Evolutionary conservation across 2,888 invertebrate species (phyloP).

Genomic region (Papilio demoleus): DNA sequence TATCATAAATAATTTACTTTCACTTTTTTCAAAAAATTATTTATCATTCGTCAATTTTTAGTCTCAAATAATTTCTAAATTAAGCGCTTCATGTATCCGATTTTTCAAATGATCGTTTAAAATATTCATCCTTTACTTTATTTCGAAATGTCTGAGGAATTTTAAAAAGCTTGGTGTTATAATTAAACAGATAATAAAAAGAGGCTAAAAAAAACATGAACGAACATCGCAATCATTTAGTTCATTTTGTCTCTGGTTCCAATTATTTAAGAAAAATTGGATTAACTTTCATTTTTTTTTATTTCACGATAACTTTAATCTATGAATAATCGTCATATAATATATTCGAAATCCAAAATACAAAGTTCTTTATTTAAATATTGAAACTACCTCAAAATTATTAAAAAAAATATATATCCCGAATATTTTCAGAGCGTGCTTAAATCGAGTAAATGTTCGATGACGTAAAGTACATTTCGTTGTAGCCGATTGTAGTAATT

Average conservation of each 20-base stretch:
- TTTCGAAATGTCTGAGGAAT: not conserved
- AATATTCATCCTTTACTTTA: not conserved
- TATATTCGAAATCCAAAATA: constrained; percentile 7
- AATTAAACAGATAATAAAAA: constrained; percentile 16
- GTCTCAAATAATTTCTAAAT: not conserved
- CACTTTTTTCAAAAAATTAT: not conserved
- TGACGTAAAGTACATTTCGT: constrained; percentile 32
- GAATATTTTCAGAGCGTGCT: constrained; percentile 36
- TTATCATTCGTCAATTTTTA: not conserved
- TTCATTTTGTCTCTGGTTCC: not conserved
- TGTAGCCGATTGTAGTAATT: constrained; percentile 25
- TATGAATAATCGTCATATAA: constrained; percentile 4
- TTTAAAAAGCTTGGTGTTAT: constrained; percentile 25
- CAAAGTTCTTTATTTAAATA: constrained; percentile 44
- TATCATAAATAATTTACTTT: not conserved
- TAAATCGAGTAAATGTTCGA: constrained; percentile 30
- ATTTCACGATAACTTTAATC: not conserved
- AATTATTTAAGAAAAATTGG: not conserved
- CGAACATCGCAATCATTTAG: not conserved
- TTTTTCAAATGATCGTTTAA: not conserved
- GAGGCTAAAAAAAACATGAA: constrained; percentile 33
- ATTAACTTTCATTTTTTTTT: too few relatives aligned
- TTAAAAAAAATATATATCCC: constrained; percentile 44
- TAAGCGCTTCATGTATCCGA: not conserved
- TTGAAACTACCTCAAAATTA: constrained; percentile 55